Evolutionary conservation across 2,797 vertebrate genomes (phyloP).

Genomic region (Lepilemur ruficaudatus): DNA sequence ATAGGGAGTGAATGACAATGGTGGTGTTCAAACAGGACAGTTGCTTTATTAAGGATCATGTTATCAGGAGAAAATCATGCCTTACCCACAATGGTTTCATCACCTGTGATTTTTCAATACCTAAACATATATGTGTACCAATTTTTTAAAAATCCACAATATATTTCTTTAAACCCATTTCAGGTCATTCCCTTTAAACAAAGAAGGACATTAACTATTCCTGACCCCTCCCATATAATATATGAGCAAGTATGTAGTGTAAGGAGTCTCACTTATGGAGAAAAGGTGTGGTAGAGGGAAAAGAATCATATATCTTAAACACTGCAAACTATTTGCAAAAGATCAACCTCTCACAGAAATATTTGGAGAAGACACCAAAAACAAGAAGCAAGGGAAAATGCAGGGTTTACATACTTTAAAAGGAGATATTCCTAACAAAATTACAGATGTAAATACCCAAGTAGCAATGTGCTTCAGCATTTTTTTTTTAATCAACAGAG

Average conservation of each 20-base stretch:
- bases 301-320: neutral
- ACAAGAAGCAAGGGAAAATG: neutral
- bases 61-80: neutral
- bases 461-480: neutral
- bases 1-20: neutral
- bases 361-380: neutral
- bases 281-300: neutral
- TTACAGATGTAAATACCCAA: neutral
- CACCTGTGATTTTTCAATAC: neutral
- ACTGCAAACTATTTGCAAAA: neutral
- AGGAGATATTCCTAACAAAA: neutral
- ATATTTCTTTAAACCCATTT: neutral
- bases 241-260: neutral
- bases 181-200: neutral
- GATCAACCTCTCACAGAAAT: neutral
- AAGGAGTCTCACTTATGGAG: neutral
- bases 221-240: neutral
- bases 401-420: neutral
- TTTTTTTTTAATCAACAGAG: neutral
- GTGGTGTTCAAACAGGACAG: neutral
- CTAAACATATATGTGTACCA: neutral
- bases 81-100: neutral
- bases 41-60: neutral
- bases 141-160: neutral
- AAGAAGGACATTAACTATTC: neutral